A percentile compares a stretch with the other conserved stretches of the same genome.
These are phyloP conservation scores for Hypolimnas misippus DNA, from an alignment of 2,888 invertebrate genomes.

Conservation along the genomic window DNA sequence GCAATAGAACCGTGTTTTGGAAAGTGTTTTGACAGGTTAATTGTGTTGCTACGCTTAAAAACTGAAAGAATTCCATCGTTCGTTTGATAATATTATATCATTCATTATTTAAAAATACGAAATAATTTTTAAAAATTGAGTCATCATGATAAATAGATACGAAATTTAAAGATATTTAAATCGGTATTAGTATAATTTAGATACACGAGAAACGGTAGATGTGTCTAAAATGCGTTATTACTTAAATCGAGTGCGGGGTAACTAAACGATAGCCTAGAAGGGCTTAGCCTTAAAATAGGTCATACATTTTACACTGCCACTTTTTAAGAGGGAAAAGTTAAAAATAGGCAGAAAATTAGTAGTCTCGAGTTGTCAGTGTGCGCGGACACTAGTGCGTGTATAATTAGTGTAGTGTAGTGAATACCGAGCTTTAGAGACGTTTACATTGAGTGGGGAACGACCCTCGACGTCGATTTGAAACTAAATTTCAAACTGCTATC, in stretches of 20 bases:
- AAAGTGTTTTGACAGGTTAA: constrained; percentile 33
- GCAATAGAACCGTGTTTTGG: constrained; percentile 34
- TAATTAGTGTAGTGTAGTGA: constrained; percentile 68
- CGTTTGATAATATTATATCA: neutral
- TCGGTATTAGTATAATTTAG: neutral
- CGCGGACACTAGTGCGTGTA: constrained; percentile 64
- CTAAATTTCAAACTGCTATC: constrained; percentile 18
- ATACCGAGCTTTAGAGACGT: constrained; percentile 71
- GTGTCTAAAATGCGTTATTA: constrained; percentile 3
- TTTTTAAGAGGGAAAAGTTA: constrained; percentile 41
- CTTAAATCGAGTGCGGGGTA: neutral
- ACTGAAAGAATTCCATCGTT: neutral
- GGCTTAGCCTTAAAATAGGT: constrained; percentile 19
- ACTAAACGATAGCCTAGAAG: neutral
- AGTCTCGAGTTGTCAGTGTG: constrained; percentile 70
- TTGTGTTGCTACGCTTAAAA: constrained; percentile 15
- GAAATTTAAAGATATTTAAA: neutral
- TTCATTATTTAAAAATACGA: neutral
- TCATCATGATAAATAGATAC: no score
- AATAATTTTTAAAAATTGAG: no score
- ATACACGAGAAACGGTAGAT: constrained; percentile 18
- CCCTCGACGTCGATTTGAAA: constrained; percentile 21
- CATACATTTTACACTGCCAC: constrained; percentile 64
- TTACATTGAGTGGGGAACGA: constrained; percentile 36
- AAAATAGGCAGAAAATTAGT: constrained; percentile 30